These are phyloP conservation scores for Pissodes strobi DNA, from an alignment of 1,140 invertebrate genomes.

Conservation along the genomic window DNA sequence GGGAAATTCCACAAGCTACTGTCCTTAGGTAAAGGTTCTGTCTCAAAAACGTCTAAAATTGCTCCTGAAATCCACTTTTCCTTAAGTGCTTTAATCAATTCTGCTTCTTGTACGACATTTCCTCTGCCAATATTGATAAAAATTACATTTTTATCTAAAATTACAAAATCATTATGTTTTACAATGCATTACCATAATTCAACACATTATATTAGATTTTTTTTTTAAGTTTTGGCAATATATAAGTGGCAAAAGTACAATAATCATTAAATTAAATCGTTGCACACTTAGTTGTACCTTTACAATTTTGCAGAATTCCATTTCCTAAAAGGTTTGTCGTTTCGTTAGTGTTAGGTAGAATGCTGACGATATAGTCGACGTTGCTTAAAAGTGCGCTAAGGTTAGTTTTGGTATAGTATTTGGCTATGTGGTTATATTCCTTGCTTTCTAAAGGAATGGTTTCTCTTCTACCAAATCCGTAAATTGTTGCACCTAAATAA, in stretches of 20 bases:
- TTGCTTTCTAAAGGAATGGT: slow-evolving; percentile 37
- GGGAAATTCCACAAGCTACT: slow-evolving; percentile 62
- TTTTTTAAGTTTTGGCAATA: no score
- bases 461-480: slow-evolving; percentile 53
- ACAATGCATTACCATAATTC: no score
- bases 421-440: slow-evolving; percentile 44
- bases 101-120: slow-evolving; percentile 60
- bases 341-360: slow-evolving; percentile 61
- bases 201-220: no score
- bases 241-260: no score
- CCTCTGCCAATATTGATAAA: slow-evolving; percentile 67
- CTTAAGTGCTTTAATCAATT: slow-evolving; percentile 61
- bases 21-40: slow-evolving; percentile 60
- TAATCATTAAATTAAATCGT: no score
- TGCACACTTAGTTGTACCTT: no score
- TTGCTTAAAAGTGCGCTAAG: slow-evolving; percentile 57
- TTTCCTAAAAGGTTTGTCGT: slow-evolving; percentile 55
- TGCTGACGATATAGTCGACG: slow-evolving; percentile 64
- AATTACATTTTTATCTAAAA: slow-evolving; percentile 52
- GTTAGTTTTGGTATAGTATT: slow-evolving; percentile 50
- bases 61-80: slow-evolving; percentile 62
- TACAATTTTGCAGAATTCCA: slow-evolving; percentile 57
- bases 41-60: slow-evolving; percentile 65
- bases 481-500: slow-evolving; percentile 51
- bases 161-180: no score